Base-by-base conservation (phyloP, 2,797 vertebrate genomes). In the Trematomus bernacchii region DNA sequence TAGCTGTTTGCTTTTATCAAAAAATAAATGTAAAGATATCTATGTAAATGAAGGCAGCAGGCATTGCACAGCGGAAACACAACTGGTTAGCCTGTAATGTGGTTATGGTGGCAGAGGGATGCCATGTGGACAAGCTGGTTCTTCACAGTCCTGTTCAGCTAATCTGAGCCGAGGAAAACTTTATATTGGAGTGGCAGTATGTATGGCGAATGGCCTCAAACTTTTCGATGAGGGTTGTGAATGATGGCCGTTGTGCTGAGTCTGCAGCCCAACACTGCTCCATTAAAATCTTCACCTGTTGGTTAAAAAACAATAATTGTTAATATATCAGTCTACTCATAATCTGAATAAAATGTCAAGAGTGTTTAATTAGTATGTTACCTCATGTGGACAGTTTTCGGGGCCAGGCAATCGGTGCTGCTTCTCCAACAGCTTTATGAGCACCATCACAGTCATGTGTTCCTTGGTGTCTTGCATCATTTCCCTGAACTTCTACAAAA, bases 241-340 rank as follows among this genome's bases (percentile, higher is more conserved):
- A 98, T 0, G 93, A 73, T 0, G 97, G 98, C 1, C 98, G 96
- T n/a, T 90, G 82, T 2, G 83, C 78, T 4, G 96, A 94, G 0
- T 96, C 91, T 0, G 87, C 30, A 30, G 95, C 90, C 97, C 97
- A 99, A 78, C 98, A 99, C 79, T 93, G 93, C 80, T 95, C 94
- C 96, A 98, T 96, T 76, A 95, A 11, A 19, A 81, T 5, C 80
- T 89, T 93, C 67, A 95, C 92, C 95, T 96, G 86, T 81, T 50
- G 55, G 44, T 16, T 10, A 58, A 71, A 27, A 14, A 48, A 23
- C n/a, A 19, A 37, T 4, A 7, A 61, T 43, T 6, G 15, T 50
- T 1, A 54, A 51, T 57, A 64, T 11, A 15, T 54, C 3, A 11
- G 1, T 12, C 11, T 30, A 33, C 10, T 55, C 11, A 27, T 51